phyloP scores from a whole-genome alignment of 2,888 invertebrate species.

The Nezara viridula region DNA sequence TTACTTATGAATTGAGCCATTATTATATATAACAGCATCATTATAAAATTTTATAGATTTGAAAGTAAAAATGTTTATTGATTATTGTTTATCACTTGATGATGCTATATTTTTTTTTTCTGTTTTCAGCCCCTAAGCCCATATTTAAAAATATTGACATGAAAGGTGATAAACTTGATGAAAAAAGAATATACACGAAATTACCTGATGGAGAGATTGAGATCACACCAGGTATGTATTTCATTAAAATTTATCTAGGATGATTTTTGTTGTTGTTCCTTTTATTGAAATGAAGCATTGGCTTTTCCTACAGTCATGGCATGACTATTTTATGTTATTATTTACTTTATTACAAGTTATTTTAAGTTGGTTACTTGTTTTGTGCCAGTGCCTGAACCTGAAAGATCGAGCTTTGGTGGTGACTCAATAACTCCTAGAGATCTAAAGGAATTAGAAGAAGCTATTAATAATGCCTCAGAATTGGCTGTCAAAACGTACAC shows the following conservation, averaged over 20 bases:
- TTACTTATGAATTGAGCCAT: not conserved
- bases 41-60: not conserved
- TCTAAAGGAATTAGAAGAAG: constrained; percentile 73
- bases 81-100: not conserved
- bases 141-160: constrained; percentile 39
- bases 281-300: no score
- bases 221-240: constrained; percentile 34
- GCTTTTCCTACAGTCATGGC: no score
- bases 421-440: constrained; percentile 67
- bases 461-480: constrained; percentile 73
- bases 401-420: no score
- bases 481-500: constrained; percentile 79
- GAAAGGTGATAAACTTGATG: constrained; percentile 55
- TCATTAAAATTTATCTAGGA: not conserved
- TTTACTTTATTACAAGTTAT: not conserved
- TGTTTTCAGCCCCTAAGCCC: constrained; percentile 56
- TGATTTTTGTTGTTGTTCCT: not conserved
- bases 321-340: not conserved
- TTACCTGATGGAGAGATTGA: constrained; percentile 15
- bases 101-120: not conserved
- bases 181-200: constrained; percentile 47
- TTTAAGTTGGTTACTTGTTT: not conserved
- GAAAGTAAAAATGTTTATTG: no score
- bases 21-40: not conserved
- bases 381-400: not conserved